Percentiles rank a stretch among this genome's conserved stretches.
Evolutionary conservation across 2,797 vertebrate genomes (phyloP).

Genomic region (Pangasius sanitwongsei): DNA sequence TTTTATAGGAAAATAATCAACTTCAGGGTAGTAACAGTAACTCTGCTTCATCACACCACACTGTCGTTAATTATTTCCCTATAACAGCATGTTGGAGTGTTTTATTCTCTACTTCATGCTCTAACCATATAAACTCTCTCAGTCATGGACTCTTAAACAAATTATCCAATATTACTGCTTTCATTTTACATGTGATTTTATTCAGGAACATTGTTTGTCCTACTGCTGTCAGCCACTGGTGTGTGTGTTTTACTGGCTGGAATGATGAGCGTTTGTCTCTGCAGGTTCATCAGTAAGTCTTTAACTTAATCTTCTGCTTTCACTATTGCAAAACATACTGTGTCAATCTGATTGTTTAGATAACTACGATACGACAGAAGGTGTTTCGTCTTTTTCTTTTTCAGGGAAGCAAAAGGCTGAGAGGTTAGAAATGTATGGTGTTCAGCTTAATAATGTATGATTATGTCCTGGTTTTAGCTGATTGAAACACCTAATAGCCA

Average conservation of each 20-base stretch:
- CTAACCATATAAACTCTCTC: not conserved
- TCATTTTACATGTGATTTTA: not conserved
- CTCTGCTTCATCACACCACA: not conserved
- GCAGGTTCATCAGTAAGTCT: conserved; percentile 30
- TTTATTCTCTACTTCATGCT: not conserved
- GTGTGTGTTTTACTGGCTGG: conserved; percentile 7
- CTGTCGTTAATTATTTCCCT: not conserved
- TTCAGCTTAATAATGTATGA: not conserved
- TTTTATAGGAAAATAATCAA: not conserved
- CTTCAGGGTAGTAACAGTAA: not conserved
- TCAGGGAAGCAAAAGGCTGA: not conserved
- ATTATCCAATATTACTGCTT: not conserved
- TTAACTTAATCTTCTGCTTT: not conserved
- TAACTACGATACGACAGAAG: not conserved
- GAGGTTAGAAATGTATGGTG: conserved; percentile 8
- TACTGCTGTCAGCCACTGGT: not conserved
- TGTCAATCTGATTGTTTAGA: not conserved
- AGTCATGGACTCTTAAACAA: not conserved
- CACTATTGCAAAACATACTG: not conserved
- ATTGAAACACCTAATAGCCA: not conserved
- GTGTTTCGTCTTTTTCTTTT: not conserved
- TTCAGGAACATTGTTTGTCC: not conserved
- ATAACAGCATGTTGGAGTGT: not conserved
- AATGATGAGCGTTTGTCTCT: conserved; percentile 26
- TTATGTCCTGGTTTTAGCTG: not conserved